phyloP scores from a whole-genome alignment of 1,140 invertebrate genomes.

The Procambarus virginalis region DNA sequence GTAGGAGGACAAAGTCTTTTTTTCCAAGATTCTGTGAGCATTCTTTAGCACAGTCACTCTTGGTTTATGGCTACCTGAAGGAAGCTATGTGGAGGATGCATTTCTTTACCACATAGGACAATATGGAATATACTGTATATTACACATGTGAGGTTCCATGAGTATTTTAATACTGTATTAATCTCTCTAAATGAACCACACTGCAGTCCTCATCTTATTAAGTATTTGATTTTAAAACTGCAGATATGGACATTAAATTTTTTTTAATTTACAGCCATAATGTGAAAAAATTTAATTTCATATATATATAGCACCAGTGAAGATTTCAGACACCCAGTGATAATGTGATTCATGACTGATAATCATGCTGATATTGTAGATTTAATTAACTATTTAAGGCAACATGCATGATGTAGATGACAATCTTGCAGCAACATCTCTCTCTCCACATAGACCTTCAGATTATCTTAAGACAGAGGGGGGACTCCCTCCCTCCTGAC shows the following conservation, averaged over 20 bases:
- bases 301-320: slow-evolving; percentile 51
- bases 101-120: slow-evolving; percentile 41
- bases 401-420: slow-evolving; percentile 36
- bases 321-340: slow-evolving; percentile 33
- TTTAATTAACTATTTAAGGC: slow-evolving; percentile 52
- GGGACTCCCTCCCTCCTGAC: slow-evolving; percentile 49
- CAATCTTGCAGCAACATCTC: slow-evolving; percentile 24
- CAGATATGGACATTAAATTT: not conserved
- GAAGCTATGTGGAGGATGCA: slow-evolving; percentile 44
- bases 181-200: slow-evolving; percentile 28
- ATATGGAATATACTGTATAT: slow-evolving; percentile 27
- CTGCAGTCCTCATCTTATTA: slow-evolving; percentile 2
- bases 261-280: not conserved
- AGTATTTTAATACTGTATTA: slow-evolving; percentile 43
- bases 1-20: slow-evolving; percentile 45
- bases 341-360: slow-evolving; percentile 55
- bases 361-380: slow-evolving; percentile 44
- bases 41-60: slow-evolving; percentile 19
- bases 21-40: slow-evolving; percentile 19
- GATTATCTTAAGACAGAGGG: slow-evolving; percentile 43
- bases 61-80: slow-evolving; percentile 19
- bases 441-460: slow-evolving; percentile 54
- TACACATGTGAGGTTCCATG: slow-evolving; percentile 16
- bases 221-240: no score
- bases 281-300: not conserved